Evolutionary conservation across 2,888 invertebrate genomes (phyloP), one percentile per base, ranked within the genome.

Genomic region (Entomobrya proxima): DNA sequence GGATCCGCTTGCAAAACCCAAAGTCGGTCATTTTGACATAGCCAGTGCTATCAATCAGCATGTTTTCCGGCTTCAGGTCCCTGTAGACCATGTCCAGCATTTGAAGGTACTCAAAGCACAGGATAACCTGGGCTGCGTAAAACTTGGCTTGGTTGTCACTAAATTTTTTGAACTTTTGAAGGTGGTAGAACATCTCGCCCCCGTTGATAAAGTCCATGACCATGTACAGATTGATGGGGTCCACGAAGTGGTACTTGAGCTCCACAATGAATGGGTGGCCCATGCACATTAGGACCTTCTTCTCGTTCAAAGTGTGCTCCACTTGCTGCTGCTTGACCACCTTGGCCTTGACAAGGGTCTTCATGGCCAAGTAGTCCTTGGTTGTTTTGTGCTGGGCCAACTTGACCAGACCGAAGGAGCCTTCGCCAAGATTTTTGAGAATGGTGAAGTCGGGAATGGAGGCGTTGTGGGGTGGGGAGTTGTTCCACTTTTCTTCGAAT

Each of bases 341-440:
- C 95, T 99, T 99, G 92, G 99, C 98, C 94, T 99, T 99, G 93
- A 99, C 99, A 92, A 99, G 95, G 92, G 99, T 99, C 94, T 99
- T 99, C 99, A 99, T 99, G 91, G 99, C 99, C 93, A 97, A 99
- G 93, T 97, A 99, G 92, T 98, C 97, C 94, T 97, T 97, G 32
- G 77, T 76, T 0, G 50, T 9, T 93, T 97, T 97, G 64, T 88
- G 88, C 64, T 89, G 88, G 1, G 89, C 89, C 1, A 90, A 81
- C 78, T 89, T 88, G n/a, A 90, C 89, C 4, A 88, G 87, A 40
- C 90, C 89, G 92, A 99, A 99, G 3, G 98, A 99, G 84, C 99
- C 99, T 15, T 99, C 99, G 78, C 99, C 99, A 91, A 99, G 94
- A 44, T 99, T 99, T 94, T 99, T 99, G 92, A 99, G 98, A 88